These are phyloP conservation scores for Drosophila ananassae DNA, from an alignment of 1,140 invertebrate genomes.

Conservation along the genomic window DNA sequence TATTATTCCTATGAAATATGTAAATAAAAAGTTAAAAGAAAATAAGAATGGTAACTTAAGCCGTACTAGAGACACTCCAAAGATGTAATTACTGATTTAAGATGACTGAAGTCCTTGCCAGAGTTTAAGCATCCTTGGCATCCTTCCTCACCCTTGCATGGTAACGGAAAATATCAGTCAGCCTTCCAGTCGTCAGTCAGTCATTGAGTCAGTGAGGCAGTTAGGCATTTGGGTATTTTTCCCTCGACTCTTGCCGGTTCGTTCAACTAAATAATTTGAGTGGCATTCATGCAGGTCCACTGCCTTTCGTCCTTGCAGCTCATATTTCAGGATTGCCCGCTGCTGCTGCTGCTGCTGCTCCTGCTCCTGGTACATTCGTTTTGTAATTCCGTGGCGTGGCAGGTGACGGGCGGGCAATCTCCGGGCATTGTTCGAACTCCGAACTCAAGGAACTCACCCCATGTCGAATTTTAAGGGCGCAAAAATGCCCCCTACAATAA, in stretches of 20 bases:
- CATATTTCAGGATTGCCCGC: slow-evolving; percentile 70
- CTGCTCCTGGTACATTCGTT: slow-evolving; percentile 69
- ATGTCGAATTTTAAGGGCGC: slow-evolving; percentile 80
- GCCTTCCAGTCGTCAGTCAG: slow-evolving; percentile 35
- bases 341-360: slow-evolving; percentile 18
- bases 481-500: slow-evolving; percentile 79
- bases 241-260: slow-evolving; percentile 81
- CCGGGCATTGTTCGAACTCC: slow-evolving; percentile 59
- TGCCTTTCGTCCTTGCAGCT: slow-evolving; percentile 50
- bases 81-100: slow-evolving; percentile 4
- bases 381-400: slow-evolving; percentile 82
- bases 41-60: neutral
- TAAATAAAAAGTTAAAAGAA: neutral
- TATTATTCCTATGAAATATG: neutral
- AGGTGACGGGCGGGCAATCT: slow-evolving; percentile 84
- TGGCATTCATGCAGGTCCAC: slow-evolving; percentile 82
- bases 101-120: slow-evolving; percentile 6
- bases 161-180: slow-evolving; percentile 73
- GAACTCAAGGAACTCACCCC: slow-evolving; percentile 76
- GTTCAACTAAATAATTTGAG: slow-evolving; percentile 84
- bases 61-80: neutral
- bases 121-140: neutral
- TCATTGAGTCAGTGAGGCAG: slow-evolving; percentile 54
- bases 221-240: slow-evolving; percentile 38
- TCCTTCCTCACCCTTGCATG: slow-evolving; percentile 41